Percentiles rank a stretch among this genome's conserved stretches.
phyloP scores from a whole-genome alignment of 1,140 invertebrate species.

The Contarinia nasturtii region DNA sequence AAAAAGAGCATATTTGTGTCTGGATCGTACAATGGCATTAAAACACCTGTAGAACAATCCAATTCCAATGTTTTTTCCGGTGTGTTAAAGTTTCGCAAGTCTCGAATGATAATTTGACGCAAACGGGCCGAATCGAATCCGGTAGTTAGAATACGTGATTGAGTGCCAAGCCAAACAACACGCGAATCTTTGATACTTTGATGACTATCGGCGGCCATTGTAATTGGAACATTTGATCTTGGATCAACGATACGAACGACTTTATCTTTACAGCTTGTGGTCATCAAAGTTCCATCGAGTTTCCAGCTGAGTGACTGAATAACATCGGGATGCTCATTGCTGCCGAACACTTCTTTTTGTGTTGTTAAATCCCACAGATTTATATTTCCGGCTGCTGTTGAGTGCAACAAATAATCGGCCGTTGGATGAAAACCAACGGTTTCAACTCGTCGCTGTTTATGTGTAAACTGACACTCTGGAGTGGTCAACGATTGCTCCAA shows the following conservation, averaged over 20 bases:
- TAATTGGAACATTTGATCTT: slow-evolving; percentile 33
- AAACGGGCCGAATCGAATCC: slow-evolving; percentile 56
- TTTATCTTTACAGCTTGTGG: slow-evolving; percentile 44
- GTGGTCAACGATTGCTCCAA: slow-evolving; percentile 58
- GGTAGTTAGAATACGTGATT: slow-evolving; percentile 63
- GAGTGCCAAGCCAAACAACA: slow-evolving; percentile 72
- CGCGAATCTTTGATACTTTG: slow-evolving; percentile 80
- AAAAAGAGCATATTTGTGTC: slow-evolving; percentile 90
- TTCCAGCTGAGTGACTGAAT: slow-evolving; percentile 75
- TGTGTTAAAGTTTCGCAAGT: slow-evolving; percentile 58
- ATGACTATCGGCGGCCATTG: slow-evolving; percentile 52
- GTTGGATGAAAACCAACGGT: slow-evolving; percentile 72
- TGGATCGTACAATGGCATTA: slow-evolving; percentile 76
- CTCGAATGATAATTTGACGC: slow-evolving; percentile 71
- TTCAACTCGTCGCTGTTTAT: slow-evolving; percentile 64
- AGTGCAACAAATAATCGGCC: slow-evolving; percentile 66
- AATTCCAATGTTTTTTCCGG: slow-evolving; percentile 60
- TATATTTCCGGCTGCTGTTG: slow-evolving; percentile 58
- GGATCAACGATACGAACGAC: slow-evolving; percentile 66
- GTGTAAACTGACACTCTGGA: slow-evolving; percentile 60
- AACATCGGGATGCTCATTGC: slow-evolving; percentile 59
- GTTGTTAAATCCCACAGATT: slow-evolving; percentile 73
- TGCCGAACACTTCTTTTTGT: slow-evolving; percentile 59
- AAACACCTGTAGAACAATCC: slow-evolving; percentile 76
- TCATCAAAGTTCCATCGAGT: slow-evolving; percentile 53